These are phyloP conservation scores for Tillus elongatus DNA, from an alignment of 2,888 invertebrate species.

Conservation along the genomic window DNA sequence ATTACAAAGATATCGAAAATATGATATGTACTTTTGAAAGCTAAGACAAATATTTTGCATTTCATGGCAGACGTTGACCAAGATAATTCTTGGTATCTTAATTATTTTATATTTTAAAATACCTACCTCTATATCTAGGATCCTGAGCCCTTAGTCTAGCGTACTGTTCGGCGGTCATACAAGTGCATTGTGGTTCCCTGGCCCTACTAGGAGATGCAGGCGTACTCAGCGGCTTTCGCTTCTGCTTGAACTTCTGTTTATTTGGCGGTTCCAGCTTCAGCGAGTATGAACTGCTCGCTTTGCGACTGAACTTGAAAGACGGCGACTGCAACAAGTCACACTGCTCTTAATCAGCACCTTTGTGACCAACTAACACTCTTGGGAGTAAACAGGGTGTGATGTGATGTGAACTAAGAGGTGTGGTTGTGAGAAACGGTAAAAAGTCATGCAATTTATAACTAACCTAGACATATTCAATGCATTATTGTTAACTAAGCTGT, in stretches of 20 bases:
- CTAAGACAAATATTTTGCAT: no score
- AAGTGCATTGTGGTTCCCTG: conserved; percentile 87
- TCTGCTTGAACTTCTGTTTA: conserved; percentile 79
- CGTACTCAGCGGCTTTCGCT: conserved; percentile 85
- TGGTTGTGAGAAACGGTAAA: no score
- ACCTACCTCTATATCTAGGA: conserved; percentile 61
- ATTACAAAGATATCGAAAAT: no score
- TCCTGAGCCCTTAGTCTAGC: conserved; percentile 77
- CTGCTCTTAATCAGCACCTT: conserved; percentile 42
- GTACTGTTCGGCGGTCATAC: conserved; percentile 90
- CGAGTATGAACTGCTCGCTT: conserved; percentile 94
- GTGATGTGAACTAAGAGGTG: no score
- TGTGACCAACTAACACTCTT: conserved; percentile 17
- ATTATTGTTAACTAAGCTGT: no score
- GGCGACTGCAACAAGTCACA: conserved; percentile 80
- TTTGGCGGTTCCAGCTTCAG: conserved; percentile 84
- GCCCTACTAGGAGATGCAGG: conserved; percentile 82
- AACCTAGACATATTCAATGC: no score
- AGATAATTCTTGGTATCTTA: no score
- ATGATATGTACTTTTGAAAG: no score
- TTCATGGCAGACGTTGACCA: no score
- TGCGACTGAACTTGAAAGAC: conserved; percentile 95
- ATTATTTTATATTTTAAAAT: no score
- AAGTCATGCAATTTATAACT: no score
- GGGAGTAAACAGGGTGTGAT: no score